Evolutionary conservation across 1,140 invertebrate species (phyloP), one percentile per base, ranked within the genome.

Genomic region (Yoshiicerus persimilis): DNA sequence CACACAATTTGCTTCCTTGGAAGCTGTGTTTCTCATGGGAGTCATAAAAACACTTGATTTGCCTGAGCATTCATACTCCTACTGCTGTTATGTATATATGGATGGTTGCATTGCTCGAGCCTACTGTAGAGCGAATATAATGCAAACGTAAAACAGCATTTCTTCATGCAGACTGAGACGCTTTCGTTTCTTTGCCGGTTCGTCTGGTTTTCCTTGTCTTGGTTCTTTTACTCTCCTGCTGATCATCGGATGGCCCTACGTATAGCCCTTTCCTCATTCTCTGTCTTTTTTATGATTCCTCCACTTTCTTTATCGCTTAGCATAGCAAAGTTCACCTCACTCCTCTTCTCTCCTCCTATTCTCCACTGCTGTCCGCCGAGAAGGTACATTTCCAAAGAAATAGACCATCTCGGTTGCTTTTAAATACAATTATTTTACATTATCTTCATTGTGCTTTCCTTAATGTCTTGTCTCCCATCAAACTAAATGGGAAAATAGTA

Each of bases 41-140:
- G 86, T 90, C 89, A 89, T 90, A 90, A 90, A 90, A 90, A 88
- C 88, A 90, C 88, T 90, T 89, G 89, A 90, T 90, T 90, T 90
- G 88, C 88, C 75, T 89, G 84, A 90, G 77, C 89, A 90, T 90
- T 90, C 89, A 90, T 87, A 89, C 89, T 87, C 75, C 39, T 34
- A 20, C 75, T 30, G 16, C 32, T 80, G 27, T 30, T 70, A 25
- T 70, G 23, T 70, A 25, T 70, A 25, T 70, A 25, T 70, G 11
- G 23, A 25, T 70, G 11, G 23, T 30, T 70, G 64, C 64, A 70
- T 70, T 30, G n/a, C 4, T 64, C 23, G 20, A n/a, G 20, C 10
- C n/a, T 64, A 6, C 20, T 70, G 10, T 70, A 27, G 16, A 11
- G 23, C 25, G 16, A 36, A 36, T 34, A 36, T 80, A 80, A 32